A percentile compares a stretch with the other conserved stretches of the same genome.
These are phyloP conservation scores for Halocaridina rubra DNA, from an alignment of 2,888 invertebrate genomes.

Conservation along the genomic window DNA sequence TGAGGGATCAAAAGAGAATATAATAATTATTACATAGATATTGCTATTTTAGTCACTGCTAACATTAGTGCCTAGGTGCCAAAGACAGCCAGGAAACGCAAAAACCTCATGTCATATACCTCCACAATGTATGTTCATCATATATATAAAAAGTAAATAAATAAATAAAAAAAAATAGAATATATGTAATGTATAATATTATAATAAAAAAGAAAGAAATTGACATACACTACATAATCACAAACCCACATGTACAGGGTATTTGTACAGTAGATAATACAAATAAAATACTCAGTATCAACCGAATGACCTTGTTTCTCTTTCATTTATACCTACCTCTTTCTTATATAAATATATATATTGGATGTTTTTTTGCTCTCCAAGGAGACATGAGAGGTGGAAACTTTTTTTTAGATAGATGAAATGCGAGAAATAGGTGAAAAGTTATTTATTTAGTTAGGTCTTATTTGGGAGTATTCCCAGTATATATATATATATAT, in stretches of 20 bases:
- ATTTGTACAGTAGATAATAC: conserved; percentile 63
- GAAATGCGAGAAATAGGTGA: too few species aligned
- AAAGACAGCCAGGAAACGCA: conserved; percentile 59
- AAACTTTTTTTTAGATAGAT: too few species aligned
- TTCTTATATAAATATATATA: too few species aligned
- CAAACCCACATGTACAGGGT: conserved; percentile 64
- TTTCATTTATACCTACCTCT: too few species aligned
- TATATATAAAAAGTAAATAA: conserved; percentile 51
- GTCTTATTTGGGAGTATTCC: too few species aligned
- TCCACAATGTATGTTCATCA: conserved; percentile 56
- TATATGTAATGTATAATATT: conserved; percentile 52
- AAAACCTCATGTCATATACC: conserved; percentile 59
- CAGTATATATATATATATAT: too few species aligned
- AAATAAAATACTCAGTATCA: conserved; percentile 54
- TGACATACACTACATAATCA: conserved; percentile 52
- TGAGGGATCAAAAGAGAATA: conserved; percentile 59
- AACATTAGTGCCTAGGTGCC: conserved; percentile 59
- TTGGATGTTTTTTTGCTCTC: too few species aligned
- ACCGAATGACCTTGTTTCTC: conserved; percentile 21
- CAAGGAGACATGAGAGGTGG: too few species aligned
- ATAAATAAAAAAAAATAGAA: too few species aligned
- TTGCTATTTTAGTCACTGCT: conserved; percentile 58
- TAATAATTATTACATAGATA: conserved; percentile 46
- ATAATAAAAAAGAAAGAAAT: conserved; percentile 11
- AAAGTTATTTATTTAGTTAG: too few species aligned